Conservation (phyloP, 2,113 vertebrate species). For the Xenotilapia longispinis region DNA sequence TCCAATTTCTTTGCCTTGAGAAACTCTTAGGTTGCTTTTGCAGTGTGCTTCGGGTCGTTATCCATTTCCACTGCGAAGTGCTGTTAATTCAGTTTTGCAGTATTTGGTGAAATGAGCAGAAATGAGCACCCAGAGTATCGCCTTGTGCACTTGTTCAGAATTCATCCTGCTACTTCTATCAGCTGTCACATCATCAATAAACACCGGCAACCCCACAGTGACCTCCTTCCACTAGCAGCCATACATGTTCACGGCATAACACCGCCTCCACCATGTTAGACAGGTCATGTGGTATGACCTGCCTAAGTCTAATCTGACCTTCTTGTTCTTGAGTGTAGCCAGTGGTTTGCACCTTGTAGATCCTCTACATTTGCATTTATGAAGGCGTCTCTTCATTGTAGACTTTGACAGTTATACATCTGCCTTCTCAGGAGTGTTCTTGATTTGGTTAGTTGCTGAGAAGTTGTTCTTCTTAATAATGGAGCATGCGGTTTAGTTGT, state of each 20-base stretch:
- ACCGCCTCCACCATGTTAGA: background rate
- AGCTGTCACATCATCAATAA: background rate
- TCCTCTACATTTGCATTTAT: background rate
- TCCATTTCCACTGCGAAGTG: background rate
- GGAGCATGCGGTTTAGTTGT: background rate
- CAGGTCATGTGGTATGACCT: background rate
- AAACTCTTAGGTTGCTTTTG: background rate
- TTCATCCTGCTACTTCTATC: background rate
- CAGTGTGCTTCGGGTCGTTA: background rate
- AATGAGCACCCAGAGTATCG: background rate
- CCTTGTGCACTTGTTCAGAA: background rate
- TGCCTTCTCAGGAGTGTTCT: background rate
- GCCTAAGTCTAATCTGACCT: background rate
- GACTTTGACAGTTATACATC: background rate
- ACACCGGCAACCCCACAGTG: background rate
- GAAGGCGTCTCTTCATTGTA: background rate
- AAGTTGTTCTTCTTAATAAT: background rate
- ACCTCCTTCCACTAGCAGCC: background rate
- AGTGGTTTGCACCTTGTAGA: background rate
- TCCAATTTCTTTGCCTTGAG: background rate
- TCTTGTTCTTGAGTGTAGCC: background rate
- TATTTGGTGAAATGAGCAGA: background rate
- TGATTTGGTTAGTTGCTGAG: background rate
- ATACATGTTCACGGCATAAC: background rate
- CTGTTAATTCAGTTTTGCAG: background rate